Conservation (phyloP, 1,140 invertebrate genomes). For the Drosophila tani region DNA sequence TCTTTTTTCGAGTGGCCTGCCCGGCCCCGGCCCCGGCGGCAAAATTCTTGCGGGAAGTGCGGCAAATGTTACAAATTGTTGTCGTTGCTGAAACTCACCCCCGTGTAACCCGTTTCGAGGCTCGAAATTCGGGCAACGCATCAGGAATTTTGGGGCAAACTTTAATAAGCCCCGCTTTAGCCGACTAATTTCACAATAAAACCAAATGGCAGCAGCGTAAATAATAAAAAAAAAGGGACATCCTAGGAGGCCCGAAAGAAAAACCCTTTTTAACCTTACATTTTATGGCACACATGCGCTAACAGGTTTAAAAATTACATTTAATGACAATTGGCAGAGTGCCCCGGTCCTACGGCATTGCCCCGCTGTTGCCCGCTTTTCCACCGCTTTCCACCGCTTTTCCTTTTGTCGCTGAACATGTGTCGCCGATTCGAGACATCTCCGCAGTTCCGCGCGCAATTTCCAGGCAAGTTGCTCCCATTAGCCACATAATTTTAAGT, state of each 20-base stretch:
- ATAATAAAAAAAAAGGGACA: slow-evolving; percentile 37
- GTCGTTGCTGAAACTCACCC: slow-evolving; percentile 61
- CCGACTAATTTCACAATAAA: slow-evolving; percentile 82
- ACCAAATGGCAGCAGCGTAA: slow-evolving; percentile 57
- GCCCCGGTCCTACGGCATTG: slow-evolving; percentile 3
- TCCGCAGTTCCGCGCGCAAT: slow-evolving; percentile 64
- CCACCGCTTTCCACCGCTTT: slow-evolving; percentile 5
- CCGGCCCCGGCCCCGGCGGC: slow-evolving; percentile 9
- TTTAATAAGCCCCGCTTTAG: slow-evolving; percentile 80
- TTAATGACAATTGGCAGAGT: slow-evolving; percentile 78
- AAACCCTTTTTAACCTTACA: slow-evolving; percentile 69
- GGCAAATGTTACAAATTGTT: slow-evolving; percentile 83
- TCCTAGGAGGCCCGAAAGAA: slow-evolving; percentile 32
- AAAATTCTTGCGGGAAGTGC: slow-evolving; percentile 79
- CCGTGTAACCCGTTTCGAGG: slow-evolving; percentile 27
- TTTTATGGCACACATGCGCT: slow-evolving; percentile 77
- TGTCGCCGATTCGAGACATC: slow-evolving; percentile 62
- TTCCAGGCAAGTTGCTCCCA: slow-evolving; percentile 82
- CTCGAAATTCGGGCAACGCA: slow-evolving; percentile 39
- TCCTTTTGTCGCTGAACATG: slow-evolving; percentile 50
- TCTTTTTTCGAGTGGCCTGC: slow-evolving; percentile 61
- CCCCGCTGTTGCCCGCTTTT: slow-evolving; percentile 11
- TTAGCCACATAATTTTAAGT: slow-evolving; percentile 83
- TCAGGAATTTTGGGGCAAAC: slow-evolving; percentile 44
- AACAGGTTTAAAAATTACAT: slow-evolving; percentile 84